These are phyloP conservation scores for Eospalax fontanierii DNA, from an alignment of 2,797 vertebrate genomes.

Conservation along the genomic window DNA sequence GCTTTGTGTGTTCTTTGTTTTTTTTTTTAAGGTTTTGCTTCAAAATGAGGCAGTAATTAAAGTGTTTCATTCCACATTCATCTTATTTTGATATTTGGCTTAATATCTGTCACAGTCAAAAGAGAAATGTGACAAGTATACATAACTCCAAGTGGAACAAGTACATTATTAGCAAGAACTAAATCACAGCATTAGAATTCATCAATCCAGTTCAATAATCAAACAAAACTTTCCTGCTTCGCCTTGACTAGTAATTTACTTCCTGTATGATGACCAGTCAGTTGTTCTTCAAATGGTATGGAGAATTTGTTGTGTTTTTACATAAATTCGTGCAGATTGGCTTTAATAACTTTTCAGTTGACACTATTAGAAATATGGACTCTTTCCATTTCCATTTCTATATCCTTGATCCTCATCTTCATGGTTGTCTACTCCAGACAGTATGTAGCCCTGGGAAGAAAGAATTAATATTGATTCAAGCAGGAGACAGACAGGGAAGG, in stretches of 20 bases:
- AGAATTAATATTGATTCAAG: slow-evolving; percentile 21
- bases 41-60: slow-evolving; percentile 63
- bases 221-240: slow-evolving; percentile 45
- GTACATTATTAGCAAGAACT: slow-evolving; percentile 34
- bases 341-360: slow-evolving; percentile 37
- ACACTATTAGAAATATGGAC: background rate
- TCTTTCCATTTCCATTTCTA: slow-evolving; percentile 21
- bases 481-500: background rate
- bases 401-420: background rate
- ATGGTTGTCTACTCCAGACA: background rate
- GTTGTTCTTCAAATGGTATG: slow-evolving; percentile 12
- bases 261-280: slow-evolving; percentile 7
- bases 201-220: slow-evolving; percentile 26
- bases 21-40: no score
- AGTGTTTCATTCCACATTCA: slow-evolving; percentile 55
- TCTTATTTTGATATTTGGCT: slow-evolving; percentile 72
- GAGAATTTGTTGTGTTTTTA: slow-evolving; percentile 23
- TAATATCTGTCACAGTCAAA: slow-evolving; percentile 63
- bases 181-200: slow-evolving; percentile 48
- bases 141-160: slow-evolving; percentile 15
- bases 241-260: slow-evolving; percentile 32
- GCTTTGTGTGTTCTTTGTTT: slow-evolving; percentile 7
- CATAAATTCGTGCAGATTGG: background rate
- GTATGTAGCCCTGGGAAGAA: background rate
- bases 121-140: slow-evolving; percentile 42